Base-by-base conservation (phyloP, 2,113 vertebrate species). In the Neogobius melanostomus region DNA sequence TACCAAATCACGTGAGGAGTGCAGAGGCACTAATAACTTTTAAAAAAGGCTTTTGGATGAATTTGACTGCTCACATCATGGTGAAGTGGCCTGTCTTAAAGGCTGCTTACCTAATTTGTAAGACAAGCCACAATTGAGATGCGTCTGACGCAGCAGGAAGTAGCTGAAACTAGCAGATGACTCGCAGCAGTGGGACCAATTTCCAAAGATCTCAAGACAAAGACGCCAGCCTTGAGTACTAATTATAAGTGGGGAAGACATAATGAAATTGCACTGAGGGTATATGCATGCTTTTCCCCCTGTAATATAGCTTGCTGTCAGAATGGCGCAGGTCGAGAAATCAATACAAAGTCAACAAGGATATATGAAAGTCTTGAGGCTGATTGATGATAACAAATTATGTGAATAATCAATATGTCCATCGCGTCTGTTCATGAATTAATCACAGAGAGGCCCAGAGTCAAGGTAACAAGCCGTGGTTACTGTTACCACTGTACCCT, bases 361-460 rank as follows among this genome's bases (percentile, higher is more conserved):
- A 91, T 87, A 73, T 82, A 87, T 81, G 77, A 83, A 90, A 83
- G 84, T 71, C 84, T 79, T 77, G 66, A 81, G 81, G 80, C 73
- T 85, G 88, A 91, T 90, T 88, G 89, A 91, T 91, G 87, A 91
- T 79, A 85, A 83, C 80, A 86, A 89, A 91, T 90, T 87, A 91
- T 89, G 71, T 76, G 82, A 89, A 90, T 91, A 91, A 90, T 91
- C 89, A 90, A 88, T 87, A 75, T 85, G 77, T 82, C 87, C 75
- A 87, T 88, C 84, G 75, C 85, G 75, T 64, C 71, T 83, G 74
- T 88, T 87, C 81, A 88, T 90, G 79, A 90, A 90, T 91, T 88
- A 88, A 91, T 90, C 86, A 87, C 69, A 72, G 72, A 77, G 76
- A 60, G 21, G 81, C 67, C 57, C 75, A 71, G 80, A 79, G 71